phyloP scores from a whole-genome alignment of 2,113 vertebrate genomes.

The Proterorhinus semilunaris region DNA sequence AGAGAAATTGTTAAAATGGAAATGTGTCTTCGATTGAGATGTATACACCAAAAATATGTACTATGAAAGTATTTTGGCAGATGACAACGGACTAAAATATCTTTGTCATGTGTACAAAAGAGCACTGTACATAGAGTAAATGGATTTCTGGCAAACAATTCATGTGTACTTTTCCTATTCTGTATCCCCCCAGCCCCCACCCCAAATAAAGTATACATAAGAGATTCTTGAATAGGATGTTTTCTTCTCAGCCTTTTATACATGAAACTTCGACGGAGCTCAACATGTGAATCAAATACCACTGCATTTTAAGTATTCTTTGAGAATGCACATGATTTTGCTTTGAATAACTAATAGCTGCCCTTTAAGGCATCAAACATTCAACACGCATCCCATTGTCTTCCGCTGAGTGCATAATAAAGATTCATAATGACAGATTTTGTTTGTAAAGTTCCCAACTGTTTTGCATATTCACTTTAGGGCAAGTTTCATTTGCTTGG shows the following conservation, averaged over 20 bases:
- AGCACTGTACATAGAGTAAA: neutral
- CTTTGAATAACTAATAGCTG: neutral
- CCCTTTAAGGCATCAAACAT: conserved; percentile 10
- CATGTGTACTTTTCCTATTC: no score
- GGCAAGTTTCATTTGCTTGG: conserved; percentile 65
- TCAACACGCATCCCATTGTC: conserved; percentile 9
- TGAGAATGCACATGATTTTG: neutral
- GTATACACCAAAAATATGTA: conserved; percentile 16
- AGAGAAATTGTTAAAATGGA: conserved; percentile 15
- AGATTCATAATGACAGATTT: neutral
- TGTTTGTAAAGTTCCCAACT: conserved; percentile 13
- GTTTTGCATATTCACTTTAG: conserved; percentile 16
- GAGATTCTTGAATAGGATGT: no score
- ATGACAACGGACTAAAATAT: no score
- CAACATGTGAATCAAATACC: neutral
- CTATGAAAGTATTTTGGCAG: conserved; percentile 29
- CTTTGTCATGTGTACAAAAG: no score
- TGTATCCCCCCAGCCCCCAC: no score
- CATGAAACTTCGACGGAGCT: neutral
- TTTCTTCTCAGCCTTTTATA: no score
- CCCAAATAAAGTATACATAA: no score
- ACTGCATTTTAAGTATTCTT: neutral
- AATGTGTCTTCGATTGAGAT: conserved; percentile 14
- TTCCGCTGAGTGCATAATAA: conserved; percentile 1
- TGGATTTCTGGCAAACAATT: conserved; percentile 50